phyloP scores from a whole-genome alignment of 2,113 vertebrate genomes.

The Urocynchramus pylzowi region DNA sequence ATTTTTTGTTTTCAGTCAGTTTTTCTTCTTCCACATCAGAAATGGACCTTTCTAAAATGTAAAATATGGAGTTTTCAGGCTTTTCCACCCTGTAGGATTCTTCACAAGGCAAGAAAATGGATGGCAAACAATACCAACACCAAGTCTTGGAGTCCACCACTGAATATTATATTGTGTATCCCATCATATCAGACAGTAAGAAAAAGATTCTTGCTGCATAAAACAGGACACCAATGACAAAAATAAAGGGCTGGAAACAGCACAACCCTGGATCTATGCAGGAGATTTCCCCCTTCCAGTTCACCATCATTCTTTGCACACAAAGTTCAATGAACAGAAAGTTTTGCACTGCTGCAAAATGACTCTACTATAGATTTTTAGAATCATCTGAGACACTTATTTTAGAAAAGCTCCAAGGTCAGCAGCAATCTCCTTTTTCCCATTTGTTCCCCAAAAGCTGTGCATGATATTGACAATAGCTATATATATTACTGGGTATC shows the following conservation, averaged over 20 bases:
- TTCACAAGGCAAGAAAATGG: background rate
- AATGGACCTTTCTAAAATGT: background rate
- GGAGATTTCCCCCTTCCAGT: background rate
- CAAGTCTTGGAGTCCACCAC: background rate
- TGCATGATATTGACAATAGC: background rate
- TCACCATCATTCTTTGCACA: background rate
- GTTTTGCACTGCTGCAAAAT: background rate
- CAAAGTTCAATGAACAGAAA: background rate
- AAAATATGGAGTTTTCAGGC: background rate
- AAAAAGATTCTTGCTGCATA: background rate
- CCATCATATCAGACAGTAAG: background rate
- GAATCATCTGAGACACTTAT: background rate
- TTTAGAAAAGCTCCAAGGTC: constrained; percentile 19
- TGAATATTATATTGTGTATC: background rate
- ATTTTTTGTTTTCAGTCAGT: background rate
- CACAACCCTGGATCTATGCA: background rate
- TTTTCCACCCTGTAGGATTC: background rate
- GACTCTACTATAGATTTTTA: background rate
- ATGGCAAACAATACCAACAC: background rate
- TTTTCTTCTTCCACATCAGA: background rate
- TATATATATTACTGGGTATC: background rate
- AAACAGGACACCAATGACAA: background rate
- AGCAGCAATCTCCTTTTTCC: constrained; percentile 6
- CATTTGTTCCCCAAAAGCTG: background rate
- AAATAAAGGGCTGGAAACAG: background rate